Percentiles rank a stretch among this genome's conserved stretches.
Evolutionary conservation across 2,113 vertebrate species (phyloP).

Genomic region (Cyanoramphus novaezelandiae): DNA sequence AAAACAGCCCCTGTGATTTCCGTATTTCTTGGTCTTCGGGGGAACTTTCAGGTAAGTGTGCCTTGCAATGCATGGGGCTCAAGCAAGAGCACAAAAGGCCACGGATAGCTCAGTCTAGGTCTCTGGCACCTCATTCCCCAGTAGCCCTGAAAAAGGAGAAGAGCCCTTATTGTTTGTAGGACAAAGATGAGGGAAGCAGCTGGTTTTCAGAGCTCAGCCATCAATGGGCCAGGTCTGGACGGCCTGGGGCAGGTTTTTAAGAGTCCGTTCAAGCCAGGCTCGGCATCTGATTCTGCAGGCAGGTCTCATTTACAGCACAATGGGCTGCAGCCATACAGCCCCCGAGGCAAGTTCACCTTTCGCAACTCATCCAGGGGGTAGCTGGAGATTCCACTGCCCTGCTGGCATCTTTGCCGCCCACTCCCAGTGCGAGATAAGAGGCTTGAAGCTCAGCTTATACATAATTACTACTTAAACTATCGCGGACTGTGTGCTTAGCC

Average conservation of each 20-base stretch:
- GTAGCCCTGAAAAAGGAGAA: background rate
- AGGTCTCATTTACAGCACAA: conserved; percentile 54
- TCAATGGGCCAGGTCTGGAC: background rate
- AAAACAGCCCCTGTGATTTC: background rate
- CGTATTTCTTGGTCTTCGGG: background rate
- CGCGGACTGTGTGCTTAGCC: background rate
- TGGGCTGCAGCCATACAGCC: background rate
- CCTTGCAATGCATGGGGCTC: background rate
- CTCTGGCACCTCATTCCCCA: background rate
- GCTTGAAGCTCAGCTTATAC: background rate
- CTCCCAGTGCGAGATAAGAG: conserved; percentile 10
- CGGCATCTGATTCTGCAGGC: background rate
- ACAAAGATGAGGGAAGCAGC: conserved; percentile 21
- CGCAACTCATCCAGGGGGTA: background rate
- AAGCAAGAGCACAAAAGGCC: background rate
- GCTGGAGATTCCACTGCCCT: conserved; percentile 17
- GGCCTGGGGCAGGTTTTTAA: background rate
- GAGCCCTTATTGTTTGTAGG: background rate
- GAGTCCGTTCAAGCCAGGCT: background rate
- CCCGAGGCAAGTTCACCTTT: conserved; percentile 38
- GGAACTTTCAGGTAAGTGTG: background rate
- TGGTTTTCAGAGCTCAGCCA: background rate
- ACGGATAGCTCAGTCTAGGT: background rate
- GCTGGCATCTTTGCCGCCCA: background rate
- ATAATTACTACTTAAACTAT: background rate